phyloP scores from a whole-genome alignment of 2,888 invertebrate genomes.

The Phengaris arion region DNA sequence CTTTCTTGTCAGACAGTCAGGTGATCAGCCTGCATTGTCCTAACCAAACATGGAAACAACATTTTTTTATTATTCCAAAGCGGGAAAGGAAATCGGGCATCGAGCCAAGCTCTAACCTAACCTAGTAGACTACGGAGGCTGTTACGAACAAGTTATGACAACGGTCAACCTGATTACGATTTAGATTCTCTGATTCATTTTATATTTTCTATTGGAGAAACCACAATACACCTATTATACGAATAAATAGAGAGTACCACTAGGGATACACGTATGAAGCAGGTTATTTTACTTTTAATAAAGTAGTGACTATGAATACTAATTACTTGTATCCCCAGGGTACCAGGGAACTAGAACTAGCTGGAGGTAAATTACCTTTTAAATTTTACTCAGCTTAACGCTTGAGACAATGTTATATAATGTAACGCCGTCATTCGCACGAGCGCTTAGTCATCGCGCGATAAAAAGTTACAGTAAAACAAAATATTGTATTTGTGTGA shows the following conservation, averaged over 20 bases:
- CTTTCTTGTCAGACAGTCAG: too few species aligned
- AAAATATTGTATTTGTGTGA: too few species aligned
- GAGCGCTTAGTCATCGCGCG: too few species aligned
- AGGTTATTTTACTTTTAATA: neutral
- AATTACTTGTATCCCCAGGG: neutral
- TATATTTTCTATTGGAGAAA: neutral
- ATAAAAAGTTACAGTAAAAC: neutral
- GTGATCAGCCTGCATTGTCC: too few species aligned
- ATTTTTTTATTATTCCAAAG: too few species aligned
- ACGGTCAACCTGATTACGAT: too few species aligned
- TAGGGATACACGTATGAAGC: neutral
- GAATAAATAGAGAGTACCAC: neutral
- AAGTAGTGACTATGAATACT: slow-evolving; percentile 15
- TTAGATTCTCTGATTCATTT: neutral
- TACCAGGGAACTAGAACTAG: slow-evolving; percentile 7
- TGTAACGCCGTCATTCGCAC: too few species aligned
- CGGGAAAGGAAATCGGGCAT: too few species aligned
- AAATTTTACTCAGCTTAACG: neutral
- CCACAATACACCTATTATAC: neutral
- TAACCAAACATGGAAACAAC: too few species aligned
- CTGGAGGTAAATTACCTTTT: slow-evolving; percentile 8
- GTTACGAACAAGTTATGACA: too few species aligned
- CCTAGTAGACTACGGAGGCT: too few species aligned
- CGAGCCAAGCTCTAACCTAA: too few species aligned
- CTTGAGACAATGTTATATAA: neutral